Evolutionary conservation across 2,888 invertebrate genomes (phyloP).

Genomic region (Apotomis betuletana): DNA sequence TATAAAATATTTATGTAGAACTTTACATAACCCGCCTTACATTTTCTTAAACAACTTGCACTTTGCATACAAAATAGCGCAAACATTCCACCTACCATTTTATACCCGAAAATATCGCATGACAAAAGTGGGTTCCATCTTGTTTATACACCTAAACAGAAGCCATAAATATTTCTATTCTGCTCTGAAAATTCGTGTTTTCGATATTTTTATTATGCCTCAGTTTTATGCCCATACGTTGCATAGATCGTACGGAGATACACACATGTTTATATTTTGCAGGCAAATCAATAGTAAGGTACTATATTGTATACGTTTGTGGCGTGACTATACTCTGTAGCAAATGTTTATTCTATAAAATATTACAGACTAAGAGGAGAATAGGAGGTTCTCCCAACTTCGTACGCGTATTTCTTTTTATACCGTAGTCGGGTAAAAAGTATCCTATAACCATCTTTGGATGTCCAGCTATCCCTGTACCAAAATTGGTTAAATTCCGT

Average conservation of each 20-base stretch:
- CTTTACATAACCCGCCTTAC: not conserved
- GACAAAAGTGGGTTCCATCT: constrained; percentile 21
- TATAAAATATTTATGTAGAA: not conserved
- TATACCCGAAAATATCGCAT: constrained; percentile 27
- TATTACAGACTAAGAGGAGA: too few species aligned
- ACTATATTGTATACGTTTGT: not conserved
- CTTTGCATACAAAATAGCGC: constrained; percentile 13
- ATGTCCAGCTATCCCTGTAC: too few species aligned
- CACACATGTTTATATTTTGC: constrained; percentile 3
- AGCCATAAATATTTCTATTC: constrained; percentile 34
- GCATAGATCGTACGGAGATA: constrained; percentile 6
- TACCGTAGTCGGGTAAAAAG: too few species aligned
- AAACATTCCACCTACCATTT: constrained; percentile 18
- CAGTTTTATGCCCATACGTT: constrained; percentile 20
- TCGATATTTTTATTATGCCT: constrained; percentile 19
- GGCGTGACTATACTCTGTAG: too few species aligned
- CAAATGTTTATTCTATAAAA: too few species aligned
- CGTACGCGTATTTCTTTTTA: too few species aligned
- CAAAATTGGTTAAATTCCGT: too few species aligned
- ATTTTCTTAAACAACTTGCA: not conserved
- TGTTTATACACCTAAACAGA: constrained; percentile 31
- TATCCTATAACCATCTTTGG: too few species aligned
- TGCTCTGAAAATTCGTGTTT: constrained; percentile 23
- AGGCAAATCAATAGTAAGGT: not conserved
- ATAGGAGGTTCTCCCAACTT: too few species aligned